A percentile compares a stretch with the other conserved stretches of the same genome.
Evolutionary conservation across 2,797 vertebrate species (phyloP).

Genomic region (Thaleichthys pacificus): DNA sequence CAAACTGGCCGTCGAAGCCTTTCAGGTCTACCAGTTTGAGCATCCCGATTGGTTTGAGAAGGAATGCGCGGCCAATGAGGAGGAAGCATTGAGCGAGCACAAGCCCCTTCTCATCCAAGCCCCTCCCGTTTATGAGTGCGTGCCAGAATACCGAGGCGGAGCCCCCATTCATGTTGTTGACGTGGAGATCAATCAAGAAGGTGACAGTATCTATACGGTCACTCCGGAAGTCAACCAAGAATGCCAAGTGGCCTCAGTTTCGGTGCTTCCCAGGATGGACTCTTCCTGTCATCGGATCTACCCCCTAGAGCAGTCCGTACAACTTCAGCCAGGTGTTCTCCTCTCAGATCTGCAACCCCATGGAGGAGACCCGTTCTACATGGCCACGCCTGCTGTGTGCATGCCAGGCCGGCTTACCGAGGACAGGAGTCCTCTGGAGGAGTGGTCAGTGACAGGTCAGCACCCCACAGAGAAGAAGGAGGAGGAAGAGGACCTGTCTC

Average conservation of each 20-base stretch:
- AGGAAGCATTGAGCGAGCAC: constrained; percentile 59
- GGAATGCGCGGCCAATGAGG: constrained; percentile 69
- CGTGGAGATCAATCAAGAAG: constrained; percentile 40
- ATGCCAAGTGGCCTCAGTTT: constrained; percentile 13
- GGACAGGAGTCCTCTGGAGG: constrained; percentile 19
- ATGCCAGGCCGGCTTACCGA: constrained; percentile 13
- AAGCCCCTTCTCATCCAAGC: constrained; percentile 27
- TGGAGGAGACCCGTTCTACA: constrained; percentile 16
- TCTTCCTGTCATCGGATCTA: constrained; percentile 12
- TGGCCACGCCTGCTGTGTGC: constrained; percentile 40
- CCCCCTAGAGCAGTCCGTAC: constrained; percentile 17
- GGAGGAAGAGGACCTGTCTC: constrained; percentile 4
- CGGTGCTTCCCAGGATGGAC: constrained; percentile 60
- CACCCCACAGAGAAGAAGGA: constrained; percentile 45
- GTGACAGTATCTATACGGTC: constrained; percentile 41
- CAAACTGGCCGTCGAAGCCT: constrained; percentile 78
- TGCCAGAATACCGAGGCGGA: constrained; percentile 53
- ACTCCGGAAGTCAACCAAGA: constrained; percentile 62
- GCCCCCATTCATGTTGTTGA: constrained; percentile 43
- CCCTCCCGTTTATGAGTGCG: constrained; percentile 49
- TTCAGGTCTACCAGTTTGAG: constrained; percentile 78
- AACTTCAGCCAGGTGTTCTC: constrained; percentile 17
- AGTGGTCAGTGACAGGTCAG: neutral
- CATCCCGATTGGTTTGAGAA: constrained; percentile 87
- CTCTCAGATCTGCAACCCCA: constrained; percentile 9